A percentile compares a stretch with the other conserved stretches of the same genome.
Evolutionary conservation across 2,888 invertebrate species (phyloP).

Genomic region (Callinectes sapidus): DNA sequence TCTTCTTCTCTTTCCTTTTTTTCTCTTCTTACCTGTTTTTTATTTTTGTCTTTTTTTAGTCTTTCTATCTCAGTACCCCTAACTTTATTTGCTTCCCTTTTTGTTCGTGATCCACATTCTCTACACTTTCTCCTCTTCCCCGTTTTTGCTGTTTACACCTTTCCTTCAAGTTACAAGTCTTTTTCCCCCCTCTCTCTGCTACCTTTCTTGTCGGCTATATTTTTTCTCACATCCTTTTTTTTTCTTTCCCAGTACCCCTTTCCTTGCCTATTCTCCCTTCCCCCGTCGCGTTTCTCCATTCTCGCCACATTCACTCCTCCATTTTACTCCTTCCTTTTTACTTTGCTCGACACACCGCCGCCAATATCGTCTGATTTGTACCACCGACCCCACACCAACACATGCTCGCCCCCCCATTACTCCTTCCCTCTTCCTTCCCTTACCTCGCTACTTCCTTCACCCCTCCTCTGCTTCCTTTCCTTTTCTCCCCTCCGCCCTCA

Average conservation of each 20-base stretch:
- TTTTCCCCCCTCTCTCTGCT: neutral
- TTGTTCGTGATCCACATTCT: neutral
- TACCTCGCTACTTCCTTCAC: neutral
- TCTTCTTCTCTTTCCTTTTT: neutral
- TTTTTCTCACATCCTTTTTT: neutral
- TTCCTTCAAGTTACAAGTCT: neutral
- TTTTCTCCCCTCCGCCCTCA: neutral
- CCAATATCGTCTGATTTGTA: conserved; percentile 14
- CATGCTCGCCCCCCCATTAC: neutral
- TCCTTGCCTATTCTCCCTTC: neutral
- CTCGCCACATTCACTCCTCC: neutral
- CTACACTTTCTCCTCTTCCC: neutral
- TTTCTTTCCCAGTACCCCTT: neutral
- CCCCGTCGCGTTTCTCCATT: neutral
- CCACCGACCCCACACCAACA: neutral
- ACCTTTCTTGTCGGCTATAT: neutral
- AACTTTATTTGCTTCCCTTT: neutral
- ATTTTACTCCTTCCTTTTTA: conserved; percentile 3
- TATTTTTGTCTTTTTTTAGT: neutral
- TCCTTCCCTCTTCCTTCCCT: neutral
- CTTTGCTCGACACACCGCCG: neutral
- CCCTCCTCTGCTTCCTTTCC: neutral
- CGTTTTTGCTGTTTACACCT: neutral
- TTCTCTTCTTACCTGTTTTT: neutral
- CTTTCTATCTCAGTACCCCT: neutral